A percentile compares a stretch with the other conserved stretches of the same genome.
These are phyloP conservation scores for Trinectes maculatus DNA, from an alignment of 2,113 vertebrate species.

Conservation along the genomic window DNA sequence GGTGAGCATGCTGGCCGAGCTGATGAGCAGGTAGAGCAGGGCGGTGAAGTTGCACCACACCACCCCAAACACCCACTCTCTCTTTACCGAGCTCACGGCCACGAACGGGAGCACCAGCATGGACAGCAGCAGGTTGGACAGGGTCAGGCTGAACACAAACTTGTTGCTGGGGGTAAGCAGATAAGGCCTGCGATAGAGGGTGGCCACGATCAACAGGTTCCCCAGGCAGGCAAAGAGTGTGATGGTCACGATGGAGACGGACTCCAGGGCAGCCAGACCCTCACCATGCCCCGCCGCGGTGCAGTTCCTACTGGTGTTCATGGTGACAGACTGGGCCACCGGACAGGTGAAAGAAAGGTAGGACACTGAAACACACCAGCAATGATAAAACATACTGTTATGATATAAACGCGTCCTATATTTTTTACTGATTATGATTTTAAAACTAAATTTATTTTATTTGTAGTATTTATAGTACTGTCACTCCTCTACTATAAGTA, in stretches of 20 bases:
- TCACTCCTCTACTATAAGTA: too few relatives aligned
- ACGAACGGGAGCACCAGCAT: slow-evolving; percentile 94
- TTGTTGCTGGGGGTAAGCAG: slow-evolving; percentile 98
- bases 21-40: slow-evolving; percentile 95
- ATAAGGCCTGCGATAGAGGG: slow-evolving; percentile 93
- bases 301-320: slow-evolving; percentile 90
- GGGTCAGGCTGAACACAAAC: slow-evolving; percentile 97
- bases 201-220: slow-evolving; percentile 91
- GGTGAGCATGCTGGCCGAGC: slow-evolving; percentile 98
- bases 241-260: slow-evolving; percentile 89
- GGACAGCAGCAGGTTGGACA: slow-evolving; percentile 94
- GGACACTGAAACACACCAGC: slow-evolving; percentile 23
- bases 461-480: too few relatives aligned
- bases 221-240: slow-evolving; percentile 91
- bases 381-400: background rate
- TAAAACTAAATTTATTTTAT: too few relatives aligned
- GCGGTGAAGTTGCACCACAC: slow-evolving; percentile 99
- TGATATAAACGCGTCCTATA: too few relatives aligned
- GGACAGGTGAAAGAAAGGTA: slow-evolving; percentile 77
- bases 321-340: slow-evolving; percentile 78
- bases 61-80: slow-evolving; percentile 96
- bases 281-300: slow-evolving; percentile 81
- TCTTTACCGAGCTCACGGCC: slow-evolving; percentile 88
- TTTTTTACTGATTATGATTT: too few relatives aligned
- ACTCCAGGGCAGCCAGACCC: slow-evolving; percentile 82